A percentile compares a stretch with the other conserved stretches of the same genome.
These are phyloP conservation scores for Papilio dardanus DNA, from an alignment of 1,140 invertebrate genomes.

Conservation along the genomic window DNA sequence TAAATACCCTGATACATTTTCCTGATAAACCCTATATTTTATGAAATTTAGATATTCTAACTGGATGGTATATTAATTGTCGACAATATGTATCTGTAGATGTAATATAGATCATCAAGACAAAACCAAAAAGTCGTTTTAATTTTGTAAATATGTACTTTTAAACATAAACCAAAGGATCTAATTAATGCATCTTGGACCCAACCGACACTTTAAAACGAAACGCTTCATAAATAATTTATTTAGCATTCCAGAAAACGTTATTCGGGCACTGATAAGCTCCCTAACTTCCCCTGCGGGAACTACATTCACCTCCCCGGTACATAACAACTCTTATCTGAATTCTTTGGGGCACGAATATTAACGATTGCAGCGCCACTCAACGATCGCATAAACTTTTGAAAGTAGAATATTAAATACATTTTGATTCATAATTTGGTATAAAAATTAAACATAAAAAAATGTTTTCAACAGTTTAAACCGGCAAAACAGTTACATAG, in stretches of 20 bases:
- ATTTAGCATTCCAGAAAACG: constrained; percentile 52
- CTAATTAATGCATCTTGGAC: constrained; percentile 37
- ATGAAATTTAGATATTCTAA: too few species aligned
- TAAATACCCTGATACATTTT: too few species aligned
- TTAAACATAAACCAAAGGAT: background rate
- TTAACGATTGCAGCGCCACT: constrained; percentile 14
- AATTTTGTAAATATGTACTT: background rate
- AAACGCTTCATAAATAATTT: constrained; percentile 59
- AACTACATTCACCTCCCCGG: background rate
- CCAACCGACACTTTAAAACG: constrained; percentile 39
- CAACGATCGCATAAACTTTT: background rate
- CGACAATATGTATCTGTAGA: too few species aligned
- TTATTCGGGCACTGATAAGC: constrained; percentile 42
- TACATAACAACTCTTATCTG: constrained; percentile 23
- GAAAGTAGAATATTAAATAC: background rate
- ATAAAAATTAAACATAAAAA: background rate
- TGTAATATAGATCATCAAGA: too few species aligned
- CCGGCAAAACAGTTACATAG: too few species aligned
- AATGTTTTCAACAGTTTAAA: background rate
- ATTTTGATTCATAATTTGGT: background rate
- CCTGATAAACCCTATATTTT: too few species aligned
- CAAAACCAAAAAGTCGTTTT: too few species aligned
- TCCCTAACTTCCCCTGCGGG: background rate
- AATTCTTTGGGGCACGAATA: constrained; percentile 10
- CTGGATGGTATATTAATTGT: too few species aligned